A percentile compares a stretch with the other conserved stretches of the same genome.
Conservation (phyloP, 2,113 vertebrate species). For the Eclectus roratus region DNA sequence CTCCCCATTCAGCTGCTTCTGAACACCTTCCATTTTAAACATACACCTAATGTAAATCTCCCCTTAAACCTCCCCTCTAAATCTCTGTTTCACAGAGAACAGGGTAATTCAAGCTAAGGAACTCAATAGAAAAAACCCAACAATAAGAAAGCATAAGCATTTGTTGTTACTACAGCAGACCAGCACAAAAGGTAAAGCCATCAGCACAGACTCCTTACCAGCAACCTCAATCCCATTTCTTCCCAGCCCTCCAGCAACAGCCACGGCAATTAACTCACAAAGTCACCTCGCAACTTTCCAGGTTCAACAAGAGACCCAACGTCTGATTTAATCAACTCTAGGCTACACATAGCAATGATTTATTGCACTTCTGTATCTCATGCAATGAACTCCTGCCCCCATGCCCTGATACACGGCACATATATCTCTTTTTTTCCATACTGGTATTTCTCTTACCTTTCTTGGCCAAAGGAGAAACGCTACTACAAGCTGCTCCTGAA, state of each 20-base stretch:
- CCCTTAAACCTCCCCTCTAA: neutral
- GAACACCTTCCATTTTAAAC: neutral
- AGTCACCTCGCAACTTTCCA: neutral
- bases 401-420: fast-evolving
- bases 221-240: fast-evolving
- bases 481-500: neutral
- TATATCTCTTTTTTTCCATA: fast-evolving
- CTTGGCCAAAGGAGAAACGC: fast-evolving
- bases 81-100: neutral
- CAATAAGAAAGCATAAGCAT: neutral
- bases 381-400: fast-evolving
- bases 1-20: neutral
- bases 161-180: neutral
- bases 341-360: neutral
- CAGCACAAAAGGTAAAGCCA: neutral
- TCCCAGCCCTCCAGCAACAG: neutral
- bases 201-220: fast-evolving
- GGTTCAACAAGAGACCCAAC: neutral
- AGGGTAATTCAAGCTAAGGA: neutral
- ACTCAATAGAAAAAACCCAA: fast-evolving
- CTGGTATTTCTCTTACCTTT: neutral
- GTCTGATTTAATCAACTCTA: neutral
- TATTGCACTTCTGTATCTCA: neutral
- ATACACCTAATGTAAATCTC: neutral
- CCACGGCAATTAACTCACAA: neutral